A percentile compares a stretch with the other conserved stretches of the same genome.
Conservation (phyloP, 2,888 invertebrate genomes). For the Elysia crispata region DNA sequence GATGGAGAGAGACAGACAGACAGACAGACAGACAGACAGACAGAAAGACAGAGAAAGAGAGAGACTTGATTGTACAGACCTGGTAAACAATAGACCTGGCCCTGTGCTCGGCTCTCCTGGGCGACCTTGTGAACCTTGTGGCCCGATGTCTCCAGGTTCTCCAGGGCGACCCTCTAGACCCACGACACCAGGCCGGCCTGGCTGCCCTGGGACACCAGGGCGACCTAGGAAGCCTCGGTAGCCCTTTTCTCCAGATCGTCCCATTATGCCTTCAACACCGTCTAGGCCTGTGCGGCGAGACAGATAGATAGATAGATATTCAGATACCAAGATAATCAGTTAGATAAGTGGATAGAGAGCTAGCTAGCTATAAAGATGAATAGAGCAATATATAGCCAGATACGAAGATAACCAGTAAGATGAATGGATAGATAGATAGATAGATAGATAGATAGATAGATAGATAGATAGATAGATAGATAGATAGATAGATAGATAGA, state of each 20-base stretch:
- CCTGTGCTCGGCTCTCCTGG: constrained; percentile 22
- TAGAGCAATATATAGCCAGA: not conserved
- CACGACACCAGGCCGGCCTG: constrained; percentile 57
- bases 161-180: constrained; percentile 55
- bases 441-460: not conserved
- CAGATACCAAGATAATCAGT: no score
- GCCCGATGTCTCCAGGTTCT: constrained; percentile 29
- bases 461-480: not conserved
- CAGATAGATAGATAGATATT: not conserved
- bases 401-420: not conserved
- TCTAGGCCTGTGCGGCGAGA: constrained; percentile 53
- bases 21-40: constrained; percentile 5
- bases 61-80: not conserved
- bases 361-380: not conserved
- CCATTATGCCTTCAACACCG: constrained; percentile 63
- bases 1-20: constrained; percentile 22
- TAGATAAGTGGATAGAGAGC: no score
- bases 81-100: not conserved
- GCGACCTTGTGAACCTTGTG: constrained; percentile 55
- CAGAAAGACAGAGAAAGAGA: not conserved
- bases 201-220: constrained; percentile 40
- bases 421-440: no score
- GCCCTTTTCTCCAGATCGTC: constrained; percentile 40
- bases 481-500: not conserved
- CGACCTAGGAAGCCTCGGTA: constrained; percentile 20